A percentile compares a stretch with the other conserved stretches of the same genome.
These are phyloP conservation scores for Rhinatrema bivittatum DNA, from an alignment of 2,797 vertebrate species.

Conservation along the genomic window DNA sequence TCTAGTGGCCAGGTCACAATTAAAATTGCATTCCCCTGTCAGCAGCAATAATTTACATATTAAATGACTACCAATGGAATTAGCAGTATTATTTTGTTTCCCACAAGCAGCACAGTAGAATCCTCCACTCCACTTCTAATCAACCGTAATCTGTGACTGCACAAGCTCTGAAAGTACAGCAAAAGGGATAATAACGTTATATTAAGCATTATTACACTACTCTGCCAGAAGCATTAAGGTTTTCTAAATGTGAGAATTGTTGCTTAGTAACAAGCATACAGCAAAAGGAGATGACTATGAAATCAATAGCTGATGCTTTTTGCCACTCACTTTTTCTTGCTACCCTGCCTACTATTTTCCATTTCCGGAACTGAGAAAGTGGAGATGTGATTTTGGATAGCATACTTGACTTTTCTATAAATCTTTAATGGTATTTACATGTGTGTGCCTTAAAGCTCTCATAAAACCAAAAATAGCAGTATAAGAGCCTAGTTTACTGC, in stretches of 20 bases:
- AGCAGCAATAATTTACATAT: constrained; percentile 39
- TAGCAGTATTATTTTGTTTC: constrained; percentile 48
- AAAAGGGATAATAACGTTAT: constrained; percentile 50
- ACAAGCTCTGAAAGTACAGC: constrained; percentile 27
- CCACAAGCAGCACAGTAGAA: constrained; percentile 36
- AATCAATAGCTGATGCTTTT: not conserved
- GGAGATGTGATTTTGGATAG: too few species aligned
- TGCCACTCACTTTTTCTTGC: constrained; percentile 9
- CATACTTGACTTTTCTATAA: too few species aligned
- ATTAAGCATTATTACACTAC: constrained; percentile 28
- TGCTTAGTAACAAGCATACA: constrained; percentile 51
- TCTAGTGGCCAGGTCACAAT: constrained; percentile 12
- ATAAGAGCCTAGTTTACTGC: too few species aligned
- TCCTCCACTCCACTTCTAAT: constrained; percentile 31
- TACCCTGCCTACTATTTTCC: constrained; percentile 5
- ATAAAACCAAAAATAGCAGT: too few species aligned
- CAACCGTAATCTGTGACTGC: constrained; percentile 41
- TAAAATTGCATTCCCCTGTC: constrained; percentile 29
- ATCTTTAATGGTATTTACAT: too few species aligned
- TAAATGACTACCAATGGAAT: constrained; percentile 44
- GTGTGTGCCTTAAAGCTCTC: too few species aligned
- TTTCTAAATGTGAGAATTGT: constrained; percentile 40
- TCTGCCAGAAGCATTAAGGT: constrained; percentile 26
- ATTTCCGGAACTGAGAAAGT: too few species aligned
- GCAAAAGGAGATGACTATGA: constrained; percentile 5